Evolutionary conservation across 92 coral and sea anemone genomes (phyloP).

Genomic region (Chrysogorgia sp.): DNA sequence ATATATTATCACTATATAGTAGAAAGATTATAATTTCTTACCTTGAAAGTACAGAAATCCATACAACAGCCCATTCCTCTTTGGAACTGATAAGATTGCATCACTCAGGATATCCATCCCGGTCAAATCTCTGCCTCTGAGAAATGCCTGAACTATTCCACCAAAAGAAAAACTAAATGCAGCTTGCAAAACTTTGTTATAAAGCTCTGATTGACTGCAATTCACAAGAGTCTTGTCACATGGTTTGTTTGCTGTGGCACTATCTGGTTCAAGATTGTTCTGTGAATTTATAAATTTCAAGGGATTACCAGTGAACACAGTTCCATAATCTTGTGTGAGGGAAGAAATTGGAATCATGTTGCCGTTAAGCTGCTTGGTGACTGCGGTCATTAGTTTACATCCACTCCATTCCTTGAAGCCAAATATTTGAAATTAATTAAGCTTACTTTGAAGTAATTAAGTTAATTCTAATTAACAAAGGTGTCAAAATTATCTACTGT

Average conservation of each 20-base stretch:
- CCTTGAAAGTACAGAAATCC: constrained; percentile 21
- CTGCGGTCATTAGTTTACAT: constrained; percentile 20
- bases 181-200: constrained; percentile 3
- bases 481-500: neutral
- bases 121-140: constrained; percentile 31
- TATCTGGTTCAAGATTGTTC: neutral
- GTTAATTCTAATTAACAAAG: too few relatives aligned
- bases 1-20: neutral
- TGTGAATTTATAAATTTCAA: constrained; percentile 1
- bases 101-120: neutral
- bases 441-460: too few relatives aligned
- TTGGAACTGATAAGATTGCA: neutral
- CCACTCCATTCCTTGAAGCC: constrained; percentile 55
- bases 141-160: constrained; percentile 19
- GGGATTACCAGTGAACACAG: neutral
- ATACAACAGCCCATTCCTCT: neutral
- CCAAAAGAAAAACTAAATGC: constrained; percentile 20
- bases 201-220: constrained; percentile 15
- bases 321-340: constrained; percentile 38
- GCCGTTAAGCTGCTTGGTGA: constrained; percentile 62
- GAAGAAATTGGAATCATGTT: constrained; percentile 65
- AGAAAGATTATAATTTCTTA: neutral
- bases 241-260: neutral
- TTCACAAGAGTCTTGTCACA: neutral
- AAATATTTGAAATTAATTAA: neutral